phyloP scores from a whole-genome alignment of 2,113 vertebrate species.

The Mesembrinibis cayennensis region DNA sequence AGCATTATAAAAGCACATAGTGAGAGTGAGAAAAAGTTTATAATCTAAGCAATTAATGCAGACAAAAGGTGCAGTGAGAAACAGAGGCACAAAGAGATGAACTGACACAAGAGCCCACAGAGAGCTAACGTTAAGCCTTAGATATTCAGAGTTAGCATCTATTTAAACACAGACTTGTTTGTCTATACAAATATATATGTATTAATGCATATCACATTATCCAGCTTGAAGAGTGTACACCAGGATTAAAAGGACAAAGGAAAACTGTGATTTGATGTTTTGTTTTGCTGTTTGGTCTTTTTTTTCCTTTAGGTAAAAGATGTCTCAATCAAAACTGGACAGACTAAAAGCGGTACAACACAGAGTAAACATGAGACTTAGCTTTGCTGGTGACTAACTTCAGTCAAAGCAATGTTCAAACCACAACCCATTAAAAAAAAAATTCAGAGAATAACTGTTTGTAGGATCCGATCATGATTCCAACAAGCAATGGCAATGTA shows the following conservation, averaged over 20 bases:
- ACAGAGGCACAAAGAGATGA: not conserved
- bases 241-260: not conserved
- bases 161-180: not conserved
- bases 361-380: not conserved
- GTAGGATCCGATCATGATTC: not conserved
- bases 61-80: slow-evolving; percentile 33
- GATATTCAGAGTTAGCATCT: not conserved
- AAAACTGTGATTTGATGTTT: not conserved
- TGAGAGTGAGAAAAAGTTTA: slow-evolving; percentile 24
- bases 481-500: not conserved
- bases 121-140: not conserved
- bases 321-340: not conserved
- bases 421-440: not conserved
- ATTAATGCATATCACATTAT: not conserved
- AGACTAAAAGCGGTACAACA: not conserved
- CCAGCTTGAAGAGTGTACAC: not conserved
- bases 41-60: not conserved
- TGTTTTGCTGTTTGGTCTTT: not conserved
- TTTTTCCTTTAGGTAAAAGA: not conserved
- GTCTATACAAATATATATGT: not conserved
- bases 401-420: not conserved
- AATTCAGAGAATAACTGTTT: not conserved
- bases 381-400: not conserved
- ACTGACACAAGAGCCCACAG: not conserved
- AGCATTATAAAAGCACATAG: not conserved